These are phyloP conservation scores for Dysdera silvatica DNA, from an alignment of 1,140 invertebrate genomes.

Conservation along the genomic window DNA sequence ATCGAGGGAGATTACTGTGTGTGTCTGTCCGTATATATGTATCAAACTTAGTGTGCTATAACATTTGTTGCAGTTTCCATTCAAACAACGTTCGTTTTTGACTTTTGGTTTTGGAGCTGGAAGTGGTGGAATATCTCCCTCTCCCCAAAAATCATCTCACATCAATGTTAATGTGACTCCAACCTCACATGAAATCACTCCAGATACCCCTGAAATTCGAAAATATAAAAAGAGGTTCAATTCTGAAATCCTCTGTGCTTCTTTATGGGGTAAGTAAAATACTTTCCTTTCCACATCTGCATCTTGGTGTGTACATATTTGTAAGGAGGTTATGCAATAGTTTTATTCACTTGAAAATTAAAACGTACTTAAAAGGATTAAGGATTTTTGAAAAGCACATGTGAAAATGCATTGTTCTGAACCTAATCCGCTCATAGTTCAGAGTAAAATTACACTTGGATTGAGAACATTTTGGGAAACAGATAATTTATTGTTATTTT, in stretches of 20 bases:
- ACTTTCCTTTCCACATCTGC: neutral
- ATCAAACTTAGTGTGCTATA: neutral
- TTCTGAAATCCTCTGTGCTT: constrained; percentile 96
- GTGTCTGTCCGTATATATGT: too few relatives aligned
- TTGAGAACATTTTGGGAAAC: too few relatives aligned
- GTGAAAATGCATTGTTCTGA: too few relatives aligned
- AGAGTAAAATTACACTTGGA: too few relatives aligned
- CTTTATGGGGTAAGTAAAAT: constrained; percentile 66
- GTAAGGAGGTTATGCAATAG: too few relatives aligned
- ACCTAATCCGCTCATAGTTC: too few relatives aligned
- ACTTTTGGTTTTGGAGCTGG: constrained; percentile 88
- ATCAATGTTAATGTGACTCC: constrained; percentile 96
- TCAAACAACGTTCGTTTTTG: constrained; percentile 92
- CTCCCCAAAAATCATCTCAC: constrained; percentile 71
- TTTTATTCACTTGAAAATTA: too few relatives aligned
- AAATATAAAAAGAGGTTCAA: constrained; percentile 86
- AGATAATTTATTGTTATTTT: too few relatives aligned
- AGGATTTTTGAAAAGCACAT: too few relatives aligned
- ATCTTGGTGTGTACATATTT: too few relatives aligned
- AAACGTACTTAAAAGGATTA: too few relatives aligned
- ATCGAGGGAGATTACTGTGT: too few relatives aligned
- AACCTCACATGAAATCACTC: constrained; percentile 75
- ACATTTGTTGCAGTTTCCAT: constrained; percentile 56
- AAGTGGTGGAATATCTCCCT: constrained; percentile 37
- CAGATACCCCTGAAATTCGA: constrained; percentile 94